Percentiles rank a stretch among this genome's conserved stretches.
Evolutionary conservation across 2,888 invertebrate species (phyloP).

Genomic region (Gastrophysa polygoni): DNA sequence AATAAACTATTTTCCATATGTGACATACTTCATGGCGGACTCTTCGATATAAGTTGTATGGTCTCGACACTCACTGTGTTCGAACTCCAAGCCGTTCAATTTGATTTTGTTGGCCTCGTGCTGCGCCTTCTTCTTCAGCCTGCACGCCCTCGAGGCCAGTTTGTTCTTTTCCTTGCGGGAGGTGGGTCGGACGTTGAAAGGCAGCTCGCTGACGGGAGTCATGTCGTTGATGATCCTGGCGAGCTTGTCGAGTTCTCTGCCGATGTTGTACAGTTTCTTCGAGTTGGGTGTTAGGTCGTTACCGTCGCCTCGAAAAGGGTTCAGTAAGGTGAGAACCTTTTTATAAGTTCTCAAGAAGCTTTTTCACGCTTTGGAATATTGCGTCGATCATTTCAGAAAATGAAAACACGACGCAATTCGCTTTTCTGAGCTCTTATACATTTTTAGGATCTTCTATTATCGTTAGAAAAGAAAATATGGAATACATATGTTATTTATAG

Average conservation of each 20-base stretch:
- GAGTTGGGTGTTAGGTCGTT: slow-evolving; percentile 97
- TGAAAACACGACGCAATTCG: no score
- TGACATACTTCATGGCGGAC: no score
- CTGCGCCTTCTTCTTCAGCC: slow-evolving; percentile 98
- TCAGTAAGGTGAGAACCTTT: no score
- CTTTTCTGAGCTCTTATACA: no score
- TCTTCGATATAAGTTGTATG: no score
- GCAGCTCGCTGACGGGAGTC: slow-evolving; percentile 93
- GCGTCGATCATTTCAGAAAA: no score
- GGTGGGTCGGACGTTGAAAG: slow-evolving; percentile 85
- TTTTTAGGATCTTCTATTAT: no score
- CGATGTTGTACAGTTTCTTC: slow-evolving; percentile 86
- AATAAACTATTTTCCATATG: no score
- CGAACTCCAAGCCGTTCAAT: slow-evolving; percentile 88
- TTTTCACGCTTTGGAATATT: no score
- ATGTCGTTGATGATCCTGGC: slow-evolving; percentile 92
- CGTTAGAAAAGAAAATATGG: no score
- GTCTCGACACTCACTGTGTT: slow-evolving; percentile 88
- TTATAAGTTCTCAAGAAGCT: no score
- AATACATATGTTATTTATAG: no score
- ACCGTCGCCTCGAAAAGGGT: slow-evolving; percentile 75
- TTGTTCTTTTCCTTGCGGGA: slow-evolving; percentile 99
- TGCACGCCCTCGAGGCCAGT: slow-evolving; percentile 93
- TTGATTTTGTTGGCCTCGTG: slow-evolving; percentile 99
- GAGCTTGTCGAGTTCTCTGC: slow-evolving; percentile 89